Conservation (phyloP, 2,113 vertebrate genomes). For the Gymnorhina tibicen region DNA sequence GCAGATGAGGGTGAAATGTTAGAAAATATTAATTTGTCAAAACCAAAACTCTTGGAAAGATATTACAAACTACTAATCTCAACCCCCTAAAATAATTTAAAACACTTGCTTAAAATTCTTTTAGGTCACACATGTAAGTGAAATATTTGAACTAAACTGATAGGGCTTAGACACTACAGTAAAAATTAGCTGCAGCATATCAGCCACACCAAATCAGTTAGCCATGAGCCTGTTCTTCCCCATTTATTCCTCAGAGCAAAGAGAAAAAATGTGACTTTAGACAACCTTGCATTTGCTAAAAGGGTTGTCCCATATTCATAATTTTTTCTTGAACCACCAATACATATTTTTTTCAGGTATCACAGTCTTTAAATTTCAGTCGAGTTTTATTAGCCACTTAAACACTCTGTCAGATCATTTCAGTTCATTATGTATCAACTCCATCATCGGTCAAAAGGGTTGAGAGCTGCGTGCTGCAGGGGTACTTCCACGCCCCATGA, state of each 20-base stretch:
- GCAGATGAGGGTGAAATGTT: background rate
- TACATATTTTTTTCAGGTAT: background rate
- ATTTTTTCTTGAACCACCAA: background rate
- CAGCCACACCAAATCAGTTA: background rate
- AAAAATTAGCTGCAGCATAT: background rate
- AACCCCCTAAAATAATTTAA: background rate
- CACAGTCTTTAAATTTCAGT: background rate
- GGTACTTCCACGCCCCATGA: background rate
- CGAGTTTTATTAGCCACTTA: background rate
- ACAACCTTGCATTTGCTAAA: background rate
- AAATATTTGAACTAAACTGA: background rate
- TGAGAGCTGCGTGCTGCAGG: background rate
- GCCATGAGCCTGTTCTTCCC: background rate
- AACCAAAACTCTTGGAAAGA: background rate
- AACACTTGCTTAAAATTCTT: background rate
- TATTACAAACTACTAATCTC: background rate
- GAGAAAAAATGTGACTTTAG: background rate
- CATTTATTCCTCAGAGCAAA: background rate
- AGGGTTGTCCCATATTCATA: background rate
- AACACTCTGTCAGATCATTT: background rate
- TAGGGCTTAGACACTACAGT: background rate
- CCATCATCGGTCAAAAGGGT: background rate
- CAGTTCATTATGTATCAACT: background rate
- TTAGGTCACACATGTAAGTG: background rate
- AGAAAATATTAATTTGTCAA: background rate